Evolutionary conservation across 2,113 vertebrate genomes (phyloP).

Genomic region (Uropsilus gracilis): DNA sequence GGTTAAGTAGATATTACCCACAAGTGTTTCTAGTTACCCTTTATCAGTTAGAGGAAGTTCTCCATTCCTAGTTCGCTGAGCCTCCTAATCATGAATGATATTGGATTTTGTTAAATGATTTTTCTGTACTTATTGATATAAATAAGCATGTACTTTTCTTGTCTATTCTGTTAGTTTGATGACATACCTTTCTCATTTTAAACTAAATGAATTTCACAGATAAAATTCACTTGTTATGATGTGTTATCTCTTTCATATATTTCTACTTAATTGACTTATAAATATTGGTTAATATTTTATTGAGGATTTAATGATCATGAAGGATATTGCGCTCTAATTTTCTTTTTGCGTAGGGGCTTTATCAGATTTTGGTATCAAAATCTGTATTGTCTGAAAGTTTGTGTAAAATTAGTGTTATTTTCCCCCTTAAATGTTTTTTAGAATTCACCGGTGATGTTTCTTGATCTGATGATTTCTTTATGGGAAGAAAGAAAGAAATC

Average conservation of each 20-base stretch:
- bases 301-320: conserved; percentile 2
- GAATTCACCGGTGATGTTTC: neutral
- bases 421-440: neutral
- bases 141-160: neutral
- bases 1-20: too few species aligned
- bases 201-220: neutral
- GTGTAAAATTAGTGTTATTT: neutral
- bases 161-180: neutral
- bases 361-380: neutral
- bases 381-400: conserved; percentile 14
- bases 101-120: neutral
- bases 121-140: too few species aligned
- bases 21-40: too few species aligned
- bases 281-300: neutral
- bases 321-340: neutral
- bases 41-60: too few species aligned
- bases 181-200: neutral
- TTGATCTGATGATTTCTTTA: neutral
- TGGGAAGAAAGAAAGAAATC: neutral
- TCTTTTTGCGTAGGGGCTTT: neutral
- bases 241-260: neutral
- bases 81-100: too few species aligned
- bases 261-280: neutral
- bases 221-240: neutral
- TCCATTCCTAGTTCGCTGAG: too few species aligned